These are phyloP conservation scores for Miltochrista miniata DNA, from an alignment of 2,888 invertebrate species.

Conservation along the genomic window DNA sequence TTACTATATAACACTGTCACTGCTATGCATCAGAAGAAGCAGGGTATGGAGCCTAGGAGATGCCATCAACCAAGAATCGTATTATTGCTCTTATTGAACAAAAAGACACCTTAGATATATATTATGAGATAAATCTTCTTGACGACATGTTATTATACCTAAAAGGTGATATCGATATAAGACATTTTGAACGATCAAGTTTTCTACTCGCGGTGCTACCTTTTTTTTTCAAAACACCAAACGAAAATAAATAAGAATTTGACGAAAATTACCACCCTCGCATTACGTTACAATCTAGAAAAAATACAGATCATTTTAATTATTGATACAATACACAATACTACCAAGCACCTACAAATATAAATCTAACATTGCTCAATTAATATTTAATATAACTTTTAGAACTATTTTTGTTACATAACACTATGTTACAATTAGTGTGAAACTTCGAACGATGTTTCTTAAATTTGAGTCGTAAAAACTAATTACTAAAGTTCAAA, in stretches of 20 bases:
- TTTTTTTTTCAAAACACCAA: background rate
- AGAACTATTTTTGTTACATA: background rate
- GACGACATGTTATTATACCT: too few relatives aligned
- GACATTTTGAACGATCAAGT: background rate
- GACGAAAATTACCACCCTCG: background rate
- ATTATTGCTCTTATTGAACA: too few relatives aligned
- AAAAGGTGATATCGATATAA: too few relatives aligned
- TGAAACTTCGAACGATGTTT: background rate
- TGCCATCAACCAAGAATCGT: too few relatives aligned
- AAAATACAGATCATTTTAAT: slow-evolving; percentile 42
- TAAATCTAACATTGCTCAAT: slow-evolving; percentile 30
- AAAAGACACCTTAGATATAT: too few relatives aligned
- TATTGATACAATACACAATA: slow-evolving; percentile 13
- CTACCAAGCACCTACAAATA: slow-evolving; percentile 12
- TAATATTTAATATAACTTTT: slow-evolving; percentile 5
- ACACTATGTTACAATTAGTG: background rate
- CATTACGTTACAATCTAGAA: slow-evolving; percentile 18
- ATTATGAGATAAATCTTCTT: too few relatives aligned
- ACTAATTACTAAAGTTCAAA: background rate
- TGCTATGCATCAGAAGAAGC: too few relatives aligned
- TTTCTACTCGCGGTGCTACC: background rate
- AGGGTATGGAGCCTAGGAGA: too few relatives aligned
- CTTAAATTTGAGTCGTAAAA: background rate
- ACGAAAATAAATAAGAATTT: too few relatives aligned
- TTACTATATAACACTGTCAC: too few relatives aligned